These are phyloP conservation scores for Muntiacus muntjak DNA, from an alignment of 2,113 vertebrate species.

Conservation along the genomic window DNA sequence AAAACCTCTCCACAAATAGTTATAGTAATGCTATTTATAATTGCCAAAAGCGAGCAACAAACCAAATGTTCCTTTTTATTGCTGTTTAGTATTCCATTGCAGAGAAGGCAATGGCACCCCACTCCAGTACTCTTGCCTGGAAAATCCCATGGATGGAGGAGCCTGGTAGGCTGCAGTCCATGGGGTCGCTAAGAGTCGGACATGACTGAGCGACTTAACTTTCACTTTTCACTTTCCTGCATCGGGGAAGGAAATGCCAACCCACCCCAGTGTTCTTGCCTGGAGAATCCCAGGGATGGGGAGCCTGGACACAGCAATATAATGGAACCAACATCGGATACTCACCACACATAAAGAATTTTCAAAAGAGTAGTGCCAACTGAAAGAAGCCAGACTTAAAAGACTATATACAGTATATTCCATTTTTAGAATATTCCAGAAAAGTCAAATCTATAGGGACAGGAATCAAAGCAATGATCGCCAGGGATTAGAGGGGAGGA, in stretches of 20 bases:
- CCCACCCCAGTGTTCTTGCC: too few relatives aligned
- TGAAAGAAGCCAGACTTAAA: neutral
- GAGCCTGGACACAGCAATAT: neutral
- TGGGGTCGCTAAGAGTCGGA: too few relatives aligned
- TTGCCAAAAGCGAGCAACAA: neutral
- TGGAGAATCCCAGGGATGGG: too few relatives aligned
- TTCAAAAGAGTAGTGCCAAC: neutral
- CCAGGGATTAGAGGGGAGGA: neutral
- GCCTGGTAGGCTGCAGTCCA: too few relatives aligned
- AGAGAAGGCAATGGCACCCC: too few relatives aligned
- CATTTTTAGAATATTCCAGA: neutral
- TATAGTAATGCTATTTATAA: neutral
- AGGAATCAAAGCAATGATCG: neutral
- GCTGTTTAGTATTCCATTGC: neutral
- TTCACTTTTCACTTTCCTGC: too few relatives aligned
- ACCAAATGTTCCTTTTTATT: neutral
- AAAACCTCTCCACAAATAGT: neutral
- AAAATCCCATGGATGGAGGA: too few relatives aligned
- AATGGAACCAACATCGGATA: neutral
- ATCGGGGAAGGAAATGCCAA: too few relatives aligned
- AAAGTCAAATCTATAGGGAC: neutral
- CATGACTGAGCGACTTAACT: too few relatives aligned
- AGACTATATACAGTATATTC: neutral
- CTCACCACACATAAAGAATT: neutral
- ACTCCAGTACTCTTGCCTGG: too few relatives aligned